phyloP scores from a whole-genome alignment of 1,140 invertebrate species.

The Brachionus asplanchnoidis region DNA sequence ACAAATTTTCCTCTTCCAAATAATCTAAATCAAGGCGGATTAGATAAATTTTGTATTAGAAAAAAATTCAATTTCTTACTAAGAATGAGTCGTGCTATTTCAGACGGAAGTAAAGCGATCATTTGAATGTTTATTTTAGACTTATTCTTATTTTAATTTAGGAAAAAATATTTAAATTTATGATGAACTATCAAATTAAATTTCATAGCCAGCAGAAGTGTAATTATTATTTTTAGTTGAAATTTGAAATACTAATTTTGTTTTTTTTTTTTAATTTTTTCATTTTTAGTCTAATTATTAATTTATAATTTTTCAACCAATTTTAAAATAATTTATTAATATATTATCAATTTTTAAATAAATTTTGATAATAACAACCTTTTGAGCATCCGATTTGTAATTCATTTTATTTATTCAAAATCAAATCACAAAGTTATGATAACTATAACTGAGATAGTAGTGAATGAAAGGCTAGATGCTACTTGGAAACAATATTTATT shows the following conservation, averaged over 20 bases:
- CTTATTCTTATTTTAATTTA: not conserved
- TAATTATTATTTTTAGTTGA: slow-evolving; percentile 7
- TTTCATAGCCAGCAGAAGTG: not conserved
- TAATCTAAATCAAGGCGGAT: not conserved
- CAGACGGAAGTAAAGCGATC: slow-evolving; percentile 22
- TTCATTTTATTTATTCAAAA: not conserved
- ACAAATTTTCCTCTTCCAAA: slow-evolving; percentile 31
- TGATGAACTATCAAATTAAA: not conserved
- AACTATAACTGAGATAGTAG: not conserved
- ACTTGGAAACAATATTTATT: not conserved
- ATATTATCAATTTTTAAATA: not conserved
- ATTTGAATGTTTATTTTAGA: not conserved
- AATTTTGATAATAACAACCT: not conserved
- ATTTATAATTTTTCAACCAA: not conserved
- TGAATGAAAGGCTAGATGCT: not conserved
- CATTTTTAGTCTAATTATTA: not conserved
- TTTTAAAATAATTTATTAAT: not conserved
- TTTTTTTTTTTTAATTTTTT: not conserved
- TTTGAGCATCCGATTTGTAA: not conserved
- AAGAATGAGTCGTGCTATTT: not conserved
- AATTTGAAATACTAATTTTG: not conserved
- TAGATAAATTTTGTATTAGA: not conserved
- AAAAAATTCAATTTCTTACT: not conserved
- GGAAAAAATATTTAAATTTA: not conserved
- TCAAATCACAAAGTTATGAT: not conserved